These are phyloP conservation scores for Drosophila tani DNA, from an alignment of 1,140 invertebrate genomes.

Conservation along the genomic window DNA sequence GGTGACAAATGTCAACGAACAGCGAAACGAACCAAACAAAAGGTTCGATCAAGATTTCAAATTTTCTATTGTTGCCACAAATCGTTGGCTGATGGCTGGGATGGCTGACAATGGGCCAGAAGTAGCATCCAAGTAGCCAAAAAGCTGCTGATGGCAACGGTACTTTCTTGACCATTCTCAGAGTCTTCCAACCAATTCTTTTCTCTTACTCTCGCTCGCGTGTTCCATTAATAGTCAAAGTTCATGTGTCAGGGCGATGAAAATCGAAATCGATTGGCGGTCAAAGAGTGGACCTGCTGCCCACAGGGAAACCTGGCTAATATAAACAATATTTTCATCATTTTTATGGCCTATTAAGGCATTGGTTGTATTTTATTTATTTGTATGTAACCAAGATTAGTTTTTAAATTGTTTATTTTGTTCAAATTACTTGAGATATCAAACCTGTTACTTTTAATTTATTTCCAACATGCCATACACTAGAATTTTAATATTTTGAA, in stretches of 20 bases:
- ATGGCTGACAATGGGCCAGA: slow-evolving; percentile 45
- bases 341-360: not conserved
- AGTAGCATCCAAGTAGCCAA: slow-evolving; percentile 40
- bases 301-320: slow-evolving; percentile 5
- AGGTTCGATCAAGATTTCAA: slow-evolving; percentile 71
- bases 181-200: slow-evolving; percentile 3
- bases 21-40: slow-evolving; percentile 57
- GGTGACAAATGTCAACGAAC: slow-evolving; percentile 78
- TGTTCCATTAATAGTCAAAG: slow-evolving; percentile 60
- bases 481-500: not conserved
- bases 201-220: slow-evolving; percentile 32
- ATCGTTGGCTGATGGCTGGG: slow-evolving; percentile 17
- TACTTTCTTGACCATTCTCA: slow-evolving; percentile 61
- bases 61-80: slow-evolving; percentile 60
- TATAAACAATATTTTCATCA: not conserved
- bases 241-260: slow-evolving; percentile 64
- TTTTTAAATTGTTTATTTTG: too few relatives aligned
- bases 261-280: slow-evolving; percentile 64
- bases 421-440: too few relatives aligned
- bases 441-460: too few relatives aligned
- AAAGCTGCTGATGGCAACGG: slow-evolving; percentile 56
- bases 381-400: too few relatives aligned
- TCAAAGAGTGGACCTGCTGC: slow-evolving; percentile 16
- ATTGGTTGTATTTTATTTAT: not conserved
- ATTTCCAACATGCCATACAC: too few relatives aligned